Evolutionary conservation across 2,797 vertebrate genomes (phyloP), one percentile per base, ranked within the genome.

Genomic region (Podarcis siculus): DNA sequence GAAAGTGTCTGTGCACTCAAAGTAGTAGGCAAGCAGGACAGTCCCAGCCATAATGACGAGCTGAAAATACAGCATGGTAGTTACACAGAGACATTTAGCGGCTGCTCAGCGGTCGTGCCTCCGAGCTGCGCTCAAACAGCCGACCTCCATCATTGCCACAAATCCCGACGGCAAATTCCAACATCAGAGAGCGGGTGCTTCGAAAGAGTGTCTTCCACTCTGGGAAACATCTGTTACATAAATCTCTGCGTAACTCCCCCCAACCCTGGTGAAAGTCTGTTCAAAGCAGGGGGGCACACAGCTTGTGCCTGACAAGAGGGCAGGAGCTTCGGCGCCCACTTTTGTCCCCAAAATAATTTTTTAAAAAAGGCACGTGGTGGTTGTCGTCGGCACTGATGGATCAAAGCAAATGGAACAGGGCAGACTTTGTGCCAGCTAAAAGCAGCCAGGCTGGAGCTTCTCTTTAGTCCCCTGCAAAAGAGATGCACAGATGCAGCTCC

Each of bases 21-120:
- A 98, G 97, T 99, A 99, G 97, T 99, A 99, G 93, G 98, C 98
- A 88, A 99, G 97, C 96, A 99, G 96, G 95, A 99, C 98, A 23
- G 98, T 99, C 94, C 98, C 98, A 69, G 99, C 98, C 98, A 99
- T 99, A 96, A 99, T 99, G 96, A 99, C 98, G 73, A 99, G 97
- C 99, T 99, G 98, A 96, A 98, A 97, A 97, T 97, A 98, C 87
- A 98, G 97, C 97, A 98, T 97, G 95, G 92, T 23, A 19, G 61
- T 96, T 95, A 95, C 92, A 97, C 66, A 95, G 73, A 96, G 86
- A 89, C 58, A 49, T 97, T 72, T 95, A 97, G 96, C 94, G 85
- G 96, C 84, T 80, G 89, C 92, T 91, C 27, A 94, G 89, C 75
- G 82, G 85, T 82, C 83, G 55, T 83, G 93, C 92, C 92, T 96